Evolutionary conservation across 2,113 vertebrate species (phyloP), one percentile per base, ranked within the genome.

Genomic region (Phylloscopus trochiloides): DNA sequence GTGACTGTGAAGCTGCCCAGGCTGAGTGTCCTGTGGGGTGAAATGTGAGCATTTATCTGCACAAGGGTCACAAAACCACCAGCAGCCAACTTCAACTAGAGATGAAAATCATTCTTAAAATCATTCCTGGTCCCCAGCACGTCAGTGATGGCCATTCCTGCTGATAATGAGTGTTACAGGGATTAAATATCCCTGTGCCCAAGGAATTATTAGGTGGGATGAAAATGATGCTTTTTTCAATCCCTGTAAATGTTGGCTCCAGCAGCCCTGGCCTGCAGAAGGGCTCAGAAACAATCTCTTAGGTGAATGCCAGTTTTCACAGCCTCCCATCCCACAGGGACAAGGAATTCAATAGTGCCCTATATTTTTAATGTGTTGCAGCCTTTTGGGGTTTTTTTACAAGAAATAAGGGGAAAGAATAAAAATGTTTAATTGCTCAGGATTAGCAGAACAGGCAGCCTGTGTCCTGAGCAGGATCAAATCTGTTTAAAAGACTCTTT

Each of bases 281-380:
- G 55, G 92, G 9, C 57, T 95, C 92, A 74, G 14, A 85, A 95
- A 65, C 79, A 87, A 54, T 73, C 86, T 85, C 72, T 12, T 82
- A 85, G 90, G 77, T 96, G 88, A 77, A 96, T 94, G 81, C 93
- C 88, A 95, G 65, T 95, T 97, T 78, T 97, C 94, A 95, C 96
- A 94, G 93, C 92, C 96, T 96, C 80, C 92, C 59, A 24, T 86
- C 94, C 32, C 92, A 55, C 66, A 11, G 92, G 94, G 96, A 90
- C 34, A 14, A 47, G 68, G 43, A 91, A 90, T 93, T 94, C 96
- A 93, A 78, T 94, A 92, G 76, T 88, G 50, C 95, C 68, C 88
- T 92, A 47, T 91, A 38, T 70, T 88, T 89, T 86, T 94, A 86
- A 91, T 92, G 72, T 42, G 34, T 72, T 96, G 65, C 88, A 94